Percentiles rank a stretch among this genome's conserved stretches.
These are phyloP conservation scores for Leptopilina syphax DNA, from an alignment of 2,888 invertebrate genomes.

Conservation along the genomic window DNA sequence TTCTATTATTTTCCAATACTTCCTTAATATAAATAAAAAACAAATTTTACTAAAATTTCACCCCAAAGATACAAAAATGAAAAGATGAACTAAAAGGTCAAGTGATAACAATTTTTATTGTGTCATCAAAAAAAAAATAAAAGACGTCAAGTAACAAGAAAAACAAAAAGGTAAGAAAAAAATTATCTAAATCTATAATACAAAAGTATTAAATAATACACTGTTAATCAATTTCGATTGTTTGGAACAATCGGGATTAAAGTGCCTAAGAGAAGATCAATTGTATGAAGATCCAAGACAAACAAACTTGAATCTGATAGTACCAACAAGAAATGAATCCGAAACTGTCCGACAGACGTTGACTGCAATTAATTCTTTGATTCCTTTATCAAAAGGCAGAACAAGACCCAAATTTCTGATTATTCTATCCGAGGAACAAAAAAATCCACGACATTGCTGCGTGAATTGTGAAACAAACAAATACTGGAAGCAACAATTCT, in stretches of 20 bases:
- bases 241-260: neutral
- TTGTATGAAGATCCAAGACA: neutral
- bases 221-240: neutral
- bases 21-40: too few species aligned
- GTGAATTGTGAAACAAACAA: neutral
- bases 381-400: neutral
- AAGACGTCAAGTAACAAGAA: too few species aligned
- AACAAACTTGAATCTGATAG: neutral
- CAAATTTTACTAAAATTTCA: too few species aligned
- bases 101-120: too few species aligned
- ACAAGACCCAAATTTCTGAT: neutral
- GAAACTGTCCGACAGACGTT: neutral
- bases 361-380: neutral
- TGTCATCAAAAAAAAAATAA: too few species aligned
- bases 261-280: neutral
- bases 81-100: too few species aligned
- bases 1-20: too few species aligned
- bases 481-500: neutral
- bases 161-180: neutral
- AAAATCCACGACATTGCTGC: neutral
- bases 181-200: too few species aligned
- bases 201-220: too few species aligned
- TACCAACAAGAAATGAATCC: neutral
- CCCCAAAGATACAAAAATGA: too few species aligned
- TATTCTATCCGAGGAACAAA: neutral